Evolutionary conservation across 2,797 vertebrate genomes (phyloP).

Genomic region (Gymnodraco acuticeps): DNA sequence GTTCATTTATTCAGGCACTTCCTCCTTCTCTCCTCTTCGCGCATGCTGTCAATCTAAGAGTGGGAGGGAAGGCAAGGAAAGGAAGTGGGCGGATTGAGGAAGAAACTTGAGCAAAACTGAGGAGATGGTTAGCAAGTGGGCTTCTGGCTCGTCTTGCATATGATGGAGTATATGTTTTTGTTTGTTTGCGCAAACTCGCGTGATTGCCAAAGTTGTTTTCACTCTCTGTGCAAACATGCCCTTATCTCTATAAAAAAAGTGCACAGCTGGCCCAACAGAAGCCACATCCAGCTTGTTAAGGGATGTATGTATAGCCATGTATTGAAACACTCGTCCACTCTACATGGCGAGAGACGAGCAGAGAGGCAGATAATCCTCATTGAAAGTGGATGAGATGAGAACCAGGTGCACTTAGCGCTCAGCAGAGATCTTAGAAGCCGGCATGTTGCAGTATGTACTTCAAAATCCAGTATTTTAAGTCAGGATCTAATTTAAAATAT

Average conservation of each 20-base stretch:
- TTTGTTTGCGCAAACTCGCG: slow-evolving; percentile 15
- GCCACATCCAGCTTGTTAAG: slow-evolving; percentile 36
- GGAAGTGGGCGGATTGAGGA: slow-evolving; percentile 37
- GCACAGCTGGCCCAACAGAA: slow-evolving; percentile 14
- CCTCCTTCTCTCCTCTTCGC: slow-evolving; percentile 6
- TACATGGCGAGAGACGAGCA: slow-evolving; percentile 33
- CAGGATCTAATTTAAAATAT: no score
- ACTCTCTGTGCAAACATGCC: slow-evolving; percentile 24
- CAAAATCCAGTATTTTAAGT: no score
- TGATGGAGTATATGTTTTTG: slow-evolving; percentile 27
- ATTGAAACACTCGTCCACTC: slow-evolving; percentile 53
- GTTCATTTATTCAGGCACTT: slow-evolving; percentile 78
- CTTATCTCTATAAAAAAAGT: slow-evolving; percentile 41
- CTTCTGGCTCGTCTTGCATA: slow-evolving; percentile 33
- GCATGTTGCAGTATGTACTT: no score
- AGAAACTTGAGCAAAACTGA: slow-evolving; percentile 30
- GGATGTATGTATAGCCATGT: slow-evolving; percentile 24
- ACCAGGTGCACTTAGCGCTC: slow-evolving; percentile 68
- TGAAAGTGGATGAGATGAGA: slow-evolving; percentile 73
- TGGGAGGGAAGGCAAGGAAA: slow-evolving; percentile 10
- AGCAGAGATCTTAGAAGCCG: slow-evolving; percentile 60
- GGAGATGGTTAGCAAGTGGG: slow-evolving; percentile 31
- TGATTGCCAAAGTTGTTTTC: slow-evolving; percentile 47
- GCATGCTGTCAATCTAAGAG: slow-evolving; percentile 56
- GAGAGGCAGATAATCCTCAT: slow-evolving; percentile 65